These are phyloP conservation scores for Eilema caniola DNA, from an alignment of 2,888 invertebrate genomes.

Conservation along the genomic window DNA sequence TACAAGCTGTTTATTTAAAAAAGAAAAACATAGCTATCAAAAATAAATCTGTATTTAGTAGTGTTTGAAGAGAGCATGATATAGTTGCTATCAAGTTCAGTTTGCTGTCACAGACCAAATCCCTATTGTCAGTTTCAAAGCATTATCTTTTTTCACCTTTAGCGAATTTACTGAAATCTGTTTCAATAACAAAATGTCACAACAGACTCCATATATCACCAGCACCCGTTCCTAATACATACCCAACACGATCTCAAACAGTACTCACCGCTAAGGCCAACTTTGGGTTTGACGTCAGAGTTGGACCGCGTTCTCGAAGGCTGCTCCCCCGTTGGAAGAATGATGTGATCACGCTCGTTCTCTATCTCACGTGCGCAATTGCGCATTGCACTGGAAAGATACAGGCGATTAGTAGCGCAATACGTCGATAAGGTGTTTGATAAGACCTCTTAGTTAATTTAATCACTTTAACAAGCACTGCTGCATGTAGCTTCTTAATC, in stretches of 20 bases:
- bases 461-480: no score
- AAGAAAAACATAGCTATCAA: background rate
- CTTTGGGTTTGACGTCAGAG: conserved; percentile 71
- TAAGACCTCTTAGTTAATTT: no score
- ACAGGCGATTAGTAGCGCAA: conserved; percentile 26
- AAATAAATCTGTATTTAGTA: background rate
- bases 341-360: conserved; percentile 85
- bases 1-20: background rate
- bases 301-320: conserved; percentile 89
- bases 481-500: no score
- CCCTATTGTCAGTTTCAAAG: background rate
- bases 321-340: conserved; percentile 87
- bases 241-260: background rate
- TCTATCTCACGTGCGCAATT: conserved; percentile 87
- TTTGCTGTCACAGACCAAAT: background rate
- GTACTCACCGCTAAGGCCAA: conserved; percentile 44
- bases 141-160: background rate
- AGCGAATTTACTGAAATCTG: background rate
- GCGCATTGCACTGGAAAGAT: conserved; percentile 89
- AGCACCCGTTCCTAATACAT: background rate
- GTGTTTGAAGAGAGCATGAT: no score
- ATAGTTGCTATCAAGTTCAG: background rate
- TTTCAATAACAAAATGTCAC: background rate
- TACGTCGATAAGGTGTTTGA: background rate
- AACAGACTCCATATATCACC: conserved; percentile 17